phyloP scores from a whole-genome alignment of 2,797 vertebrate genomes.

The Spea hammondii region DNA sequence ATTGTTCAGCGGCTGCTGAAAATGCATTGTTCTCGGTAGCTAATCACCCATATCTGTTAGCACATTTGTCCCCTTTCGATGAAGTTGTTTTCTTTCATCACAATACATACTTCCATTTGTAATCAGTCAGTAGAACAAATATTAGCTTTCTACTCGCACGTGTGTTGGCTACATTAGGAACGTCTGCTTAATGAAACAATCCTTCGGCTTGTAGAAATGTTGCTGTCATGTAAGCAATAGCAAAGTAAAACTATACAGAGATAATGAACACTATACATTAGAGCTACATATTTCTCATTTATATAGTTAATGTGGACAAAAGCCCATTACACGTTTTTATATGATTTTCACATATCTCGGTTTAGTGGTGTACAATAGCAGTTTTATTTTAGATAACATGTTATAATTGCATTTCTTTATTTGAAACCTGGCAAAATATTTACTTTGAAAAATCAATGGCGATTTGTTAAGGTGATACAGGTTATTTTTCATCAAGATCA shows the following conservation, averaged over 20 bases:
- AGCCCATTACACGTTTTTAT: constrained; percentile 18
- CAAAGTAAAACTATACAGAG: constrained; percentile 30
- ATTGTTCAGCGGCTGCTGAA: constrained; percentile 16
- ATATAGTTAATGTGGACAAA: constrained; percentile 44
- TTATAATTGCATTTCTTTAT: too few species aligned
- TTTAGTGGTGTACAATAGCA: too few species aligned
- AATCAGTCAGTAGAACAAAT: constrained; percentile 51
- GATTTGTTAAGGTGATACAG: too few species aligned
- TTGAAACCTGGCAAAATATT: too few species aligned
- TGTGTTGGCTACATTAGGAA: constrained; percentile 29
- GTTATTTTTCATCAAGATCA: too few species aligned
- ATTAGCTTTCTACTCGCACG: constrained; percentile 41
- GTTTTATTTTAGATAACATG: too few species aligned
- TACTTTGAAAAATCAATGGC: too few species aligned
- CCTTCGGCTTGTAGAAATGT: constrained; percentile 27
- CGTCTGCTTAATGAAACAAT: constrained; percentile 45
- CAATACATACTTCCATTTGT: constrained; percentile 27
- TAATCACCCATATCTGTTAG: constrained; percentile 36
- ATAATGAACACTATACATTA: constrained; percentile 48
- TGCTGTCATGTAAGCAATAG: constrained; percentile 35
- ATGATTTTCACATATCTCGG: neutral
- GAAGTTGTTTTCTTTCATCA: constrained; percentile 43
- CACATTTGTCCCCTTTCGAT: constrained; percentile 6
- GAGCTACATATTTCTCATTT: constrained; percentile 40
- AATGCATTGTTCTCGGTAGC: constrained; percentile 34